Evolutionary conservation across 2,797 vertebrate species (phyloP), one percentile per base, ranked within the genome.

Genomic region (Sebastes hubbsi): DNA sequence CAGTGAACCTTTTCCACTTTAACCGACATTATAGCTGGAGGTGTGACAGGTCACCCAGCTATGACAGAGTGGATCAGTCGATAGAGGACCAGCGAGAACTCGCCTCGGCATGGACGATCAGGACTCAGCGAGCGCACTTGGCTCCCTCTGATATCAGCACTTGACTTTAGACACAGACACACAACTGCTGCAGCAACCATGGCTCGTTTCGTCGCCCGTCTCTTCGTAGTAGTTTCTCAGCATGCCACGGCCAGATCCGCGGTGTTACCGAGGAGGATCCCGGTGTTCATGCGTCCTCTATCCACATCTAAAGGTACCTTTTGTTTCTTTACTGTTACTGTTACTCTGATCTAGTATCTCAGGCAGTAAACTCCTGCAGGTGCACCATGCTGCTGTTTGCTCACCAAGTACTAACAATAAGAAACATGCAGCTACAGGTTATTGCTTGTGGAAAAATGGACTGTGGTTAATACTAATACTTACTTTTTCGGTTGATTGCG

Each of bases 171-270:
- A 63, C 84, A 32, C 62, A n/a, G 63, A 69, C 14, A 73, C 36
- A n/a, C 60, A 60, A 22, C 36, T 38, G 62, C 72, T 55, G 54
- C 56, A 25, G 66, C 32, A 8, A 78, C 83, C 87, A 96, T 97
- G 96, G 92, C 96, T 67, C 94, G 94, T 36, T 76, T 94, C 54
- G 63, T 92, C 4, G 38, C 72, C 61, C 94, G 95, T 46, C 49
- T 95, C 49, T 76, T 87, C 25, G 49, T 36, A 13, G 54, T 83
- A 6, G 49, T 91, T 81, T 88, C 86, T 56, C 89, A 73, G 16
- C 90, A 49, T 27, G 73, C 75, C 0, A 29, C 80, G 3, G 64
- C 74, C 42, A 90, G 84, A 75, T 81, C 85, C 2, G 58, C 27
- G 38, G 71, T 66, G 61, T 36, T 80, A 58, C 78, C 84, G 49